Base-by-base conservation (phyloP, 1,140 invertebrate genomes). In the Choristoneura fumiferana region DNA sequence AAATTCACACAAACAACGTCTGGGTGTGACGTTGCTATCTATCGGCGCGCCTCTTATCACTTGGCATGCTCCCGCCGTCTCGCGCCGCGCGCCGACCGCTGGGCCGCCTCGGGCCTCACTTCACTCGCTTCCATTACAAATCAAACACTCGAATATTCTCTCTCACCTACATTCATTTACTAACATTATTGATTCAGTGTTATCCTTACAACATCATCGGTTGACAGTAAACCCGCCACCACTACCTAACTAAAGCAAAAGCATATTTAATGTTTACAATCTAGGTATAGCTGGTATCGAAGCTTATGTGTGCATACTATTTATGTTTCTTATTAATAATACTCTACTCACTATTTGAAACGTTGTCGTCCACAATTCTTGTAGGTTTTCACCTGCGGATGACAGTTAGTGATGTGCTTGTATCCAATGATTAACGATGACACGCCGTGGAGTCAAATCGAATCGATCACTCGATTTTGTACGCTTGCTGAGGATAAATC, bases 1-100 rank as follows among this genome's bases (percentile, higher is more conserved):
- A 87, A 88, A 88, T 88, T 87, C 81, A 88, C 85, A 85, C 85
- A 88, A 88, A 88, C 82, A 88, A 83, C 81, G 85, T 88, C 85
- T 88, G 85, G 85, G 82, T 76, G 82, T 88, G 83, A 86, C 85
- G 85, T 86, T 76, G 78, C 83, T 88, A 88, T 88, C 83, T 88
- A 88, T 88, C 85, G 85, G 81, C 79, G 79, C 85, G 81, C 79
- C 77, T 85, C 83, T 88, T 88, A 86, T 86, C 85, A 88, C 83
- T 88, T 88, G 85, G 85, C 85, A 86, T 78, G 85, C 81, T 86
- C 78, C 76, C 80, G 82, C 75, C 71, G 84, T 86, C 85, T 88
- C 78, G 79, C 79, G 76, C 71, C 72, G 60, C 67, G 73, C 66
- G 75, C 18, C 54, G 54, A 22, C 8, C 5, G 33, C 35, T 15